Conservation (phyloP, 1,140 invertebrate species). For the Saccostrea echinata region DNA sequence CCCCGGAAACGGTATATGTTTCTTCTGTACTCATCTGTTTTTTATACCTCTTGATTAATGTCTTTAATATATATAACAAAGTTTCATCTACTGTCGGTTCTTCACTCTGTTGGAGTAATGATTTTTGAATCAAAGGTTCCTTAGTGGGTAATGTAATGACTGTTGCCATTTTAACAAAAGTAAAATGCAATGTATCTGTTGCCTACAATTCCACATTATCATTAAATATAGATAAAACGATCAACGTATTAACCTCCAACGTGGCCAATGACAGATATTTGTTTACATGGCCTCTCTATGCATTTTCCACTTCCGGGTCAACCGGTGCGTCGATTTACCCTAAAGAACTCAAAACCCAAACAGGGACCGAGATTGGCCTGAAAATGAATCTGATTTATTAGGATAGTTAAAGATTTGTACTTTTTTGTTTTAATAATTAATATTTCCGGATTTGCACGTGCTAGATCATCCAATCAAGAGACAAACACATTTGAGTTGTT, state of each 20-base stretch:
- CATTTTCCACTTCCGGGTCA: conserved; percentile 6
- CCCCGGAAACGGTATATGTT: conserved; percentile 66
- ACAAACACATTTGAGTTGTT: no score
- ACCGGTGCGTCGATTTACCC: no score
- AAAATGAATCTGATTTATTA: no score
- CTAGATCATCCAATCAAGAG: no score
- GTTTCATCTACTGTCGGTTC: conserved; percentile 28
- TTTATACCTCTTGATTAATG: conserved; percentile 70
- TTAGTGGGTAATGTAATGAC: neutral
- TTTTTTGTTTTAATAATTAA: no score
- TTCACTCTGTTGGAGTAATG: neutral
- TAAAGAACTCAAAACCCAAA: no score
- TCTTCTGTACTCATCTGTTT: conserved; percentile 63
- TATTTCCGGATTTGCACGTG: no score
- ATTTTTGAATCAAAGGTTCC: neutral
- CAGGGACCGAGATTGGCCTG: no score
- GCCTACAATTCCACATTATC: neutral
- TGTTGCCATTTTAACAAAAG: neutral
- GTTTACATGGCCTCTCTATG: conserved; percentile 32
- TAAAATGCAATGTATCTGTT: neutral
- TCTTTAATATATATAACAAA: conserved; percentile 59
- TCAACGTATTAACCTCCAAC: conserved; percentile 60
- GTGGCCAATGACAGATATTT: conserved; percentile 60
- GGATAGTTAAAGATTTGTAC: no score
- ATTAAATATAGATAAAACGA: neutral